phyloP scores from a whole-genome alignment of 2,113 vertebrate genomes.

The Cebidichthys violaceus region DNA sequence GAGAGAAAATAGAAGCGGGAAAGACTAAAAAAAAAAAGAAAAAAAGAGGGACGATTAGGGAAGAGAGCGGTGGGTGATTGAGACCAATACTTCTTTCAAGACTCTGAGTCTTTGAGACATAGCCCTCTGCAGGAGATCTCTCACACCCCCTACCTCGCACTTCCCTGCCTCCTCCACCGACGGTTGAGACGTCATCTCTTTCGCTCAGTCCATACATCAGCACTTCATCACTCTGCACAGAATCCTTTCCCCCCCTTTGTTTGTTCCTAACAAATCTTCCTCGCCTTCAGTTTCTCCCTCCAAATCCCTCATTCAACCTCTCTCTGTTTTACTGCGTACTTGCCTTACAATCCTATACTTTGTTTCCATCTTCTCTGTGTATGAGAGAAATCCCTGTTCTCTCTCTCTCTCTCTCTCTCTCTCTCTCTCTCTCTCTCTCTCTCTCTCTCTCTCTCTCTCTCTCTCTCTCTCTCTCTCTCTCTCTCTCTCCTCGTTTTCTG shows the following conservation, averaged over 20 bases:
- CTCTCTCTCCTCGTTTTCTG: conserved; percentile 18
- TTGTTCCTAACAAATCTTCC: conserved; percentile 35
- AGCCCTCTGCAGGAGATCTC: conserved; percentile 36
- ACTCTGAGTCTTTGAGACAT: conserved; percentile 36
- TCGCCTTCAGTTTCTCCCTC: conserved; percentile 26
- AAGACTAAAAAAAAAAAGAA: not conserved
- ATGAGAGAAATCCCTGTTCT: conserved; percentile 13
- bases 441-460: conserved; percentile 16
- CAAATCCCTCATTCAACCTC: conserved; percentile 16
- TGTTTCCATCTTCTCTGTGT: conserved; percentile 12
- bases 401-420: conserved; percentile 2
- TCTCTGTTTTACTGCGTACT: not conserved
- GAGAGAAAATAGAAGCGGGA: conserved; percentile 30
- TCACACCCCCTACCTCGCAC: conserved; percentile 13
- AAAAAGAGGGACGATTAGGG: conserved; percentile 14
- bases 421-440: conserved; percentile 1
- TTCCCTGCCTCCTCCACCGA: conserved; percentile 14
- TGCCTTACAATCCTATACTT: conserved; percentile 9
- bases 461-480: conserved; percentile 8
- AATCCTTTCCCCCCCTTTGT: conserved; percentile 21
- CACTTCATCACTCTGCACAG: conserved; percentile 25
- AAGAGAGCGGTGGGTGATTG: conserved; percentile 29
- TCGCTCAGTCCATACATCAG: conserved; percentile 19
- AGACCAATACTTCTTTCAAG: conserved; percentile 37
- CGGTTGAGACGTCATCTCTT: conserved; percentile 40